phyloP scores from a whole-genome alignment of 2,797 vertebrate genomes.

The Eremophila alpestris region DNA sequence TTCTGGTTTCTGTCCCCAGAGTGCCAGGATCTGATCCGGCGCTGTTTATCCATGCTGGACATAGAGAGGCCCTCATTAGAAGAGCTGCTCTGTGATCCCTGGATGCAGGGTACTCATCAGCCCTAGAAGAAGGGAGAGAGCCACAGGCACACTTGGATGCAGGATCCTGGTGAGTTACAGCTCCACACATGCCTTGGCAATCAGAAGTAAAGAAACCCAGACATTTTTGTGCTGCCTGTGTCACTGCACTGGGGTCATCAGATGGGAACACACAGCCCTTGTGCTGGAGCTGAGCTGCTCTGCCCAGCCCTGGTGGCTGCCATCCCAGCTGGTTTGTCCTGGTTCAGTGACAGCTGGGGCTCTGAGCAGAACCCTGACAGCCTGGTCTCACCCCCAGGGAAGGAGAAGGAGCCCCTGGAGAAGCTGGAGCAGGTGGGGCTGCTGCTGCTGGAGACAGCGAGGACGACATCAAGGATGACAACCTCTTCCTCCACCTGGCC shows the following conservation, averaged over 20 bases:
- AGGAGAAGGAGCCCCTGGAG: background rate
- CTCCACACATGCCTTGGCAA: background rate
- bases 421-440: background rate
- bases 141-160: background rate
- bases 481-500: background rate
- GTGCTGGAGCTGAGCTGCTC: background rate
- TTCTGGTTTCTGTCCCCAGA: background rate
- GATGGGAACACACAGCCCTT: background rate
- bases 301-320: background rate
- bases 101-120: conserved; percentile 84
- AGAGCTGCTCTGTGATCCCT: conserved; percentile 86
- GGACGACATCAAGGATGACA: background rate
- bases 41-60: conserved; percentile 80
- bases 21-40: conserved; percentile 79
- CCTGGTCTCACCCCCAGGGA: background rate
- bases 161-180: conserved; percentile 52
- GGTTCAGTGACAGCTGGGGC: background rate
- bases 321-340: background rate
- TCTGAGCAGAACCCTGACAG: background rate
- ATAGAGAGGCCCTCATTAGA: conserved; percentile 88
- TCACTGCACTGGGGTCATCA: background rate
- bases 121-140: conserved; percentile 73
- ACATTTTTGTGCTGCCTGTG: background rate
- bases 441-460: background rate
- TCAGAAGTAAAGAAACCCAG: background rate